Evolutionary conservation across 1,140 invertebrate species (phyloP), one percentile per base, ranked within the genome.

Genomic region (Procambarus clarkii): DNA sequence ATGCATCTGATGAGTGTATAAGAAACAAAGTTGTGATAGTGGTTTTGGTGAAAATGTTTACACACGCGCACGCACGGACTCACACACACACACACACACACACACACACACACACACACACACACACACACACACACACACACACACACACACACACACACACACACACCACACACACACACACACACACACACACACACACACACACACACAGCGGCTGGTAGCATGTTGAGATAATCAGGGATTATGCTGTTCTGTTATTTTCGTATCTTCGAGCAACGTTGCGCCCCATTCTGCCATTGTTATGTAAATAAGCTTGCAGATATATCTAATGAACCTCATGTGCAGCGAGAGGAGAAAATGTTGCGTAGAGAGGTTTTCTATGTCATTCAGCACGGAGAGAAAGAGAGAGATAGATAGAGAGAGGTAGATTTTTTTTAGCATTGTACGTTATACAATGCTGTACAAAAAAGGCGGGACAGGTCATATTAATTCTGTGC

Each of bases 241-340:
- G 4, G 18, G 60, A 64, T 64, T 64, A 64, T 64, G 13, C 0
- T 64, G 13, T 3, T 15, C 11, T 15, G 15, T 15, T 18, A 18
- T 18, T 64, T 64, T 15, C 60, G 60, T 21, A 15, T 9, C 60
- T 4, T 11, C 13, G 13, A 64, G 18, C 60, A 9, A 11, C 71
- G 71, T 77, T 86, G 9, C 84, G n/a, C 84, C 84, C 9, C 48
- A 15, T n/a, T 15, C 18, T 58, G 21, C 11, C 71, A 50, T 86
- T 86, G 84, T 86, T 86, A 86, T 86, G 84, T 48, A 77, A 77
- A 86, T 86, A 21, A 76, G 71, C 71, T 50, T 44, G 15, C 84
- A 50, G 71, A 69, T 86, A 69, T 48, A 77, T 86, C 48, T 77
- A 86, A 86, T 86, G 64, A 86, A 86, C 84, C 50, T 76, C 84